A percentile compares a stretch with the other conserved stretches of the same genome.
These are phyloP conservation scores for Tricholaema leucomelas DNA, from an alignment of 2,113 vertebrate genomes.

Conservation along the genomic window DNA sequence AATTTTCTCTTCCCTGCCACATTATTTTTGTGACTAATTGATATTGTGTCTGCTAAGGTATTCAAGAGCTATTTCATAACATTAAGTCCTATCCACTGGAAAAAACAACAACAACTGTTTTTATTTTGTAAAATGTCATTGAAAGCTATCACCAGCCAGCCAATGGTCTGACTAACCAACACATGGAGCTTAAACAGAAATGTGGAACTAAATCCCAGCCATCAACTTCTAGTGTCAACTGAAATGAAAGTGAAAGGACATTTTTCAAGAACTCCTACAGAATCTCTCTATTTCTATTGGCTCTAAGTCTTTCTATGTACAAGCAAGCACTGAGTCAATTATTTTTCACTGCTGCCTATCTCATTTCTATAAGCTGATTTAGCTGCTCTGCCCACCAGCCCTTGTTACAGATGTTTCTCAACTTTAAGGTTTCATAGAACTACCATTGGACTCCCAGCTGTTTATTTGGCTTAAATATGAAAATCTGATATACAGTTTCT, in stretches of 20 bases:
- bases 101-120: neutral
- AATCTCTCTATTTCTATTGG: neutral
- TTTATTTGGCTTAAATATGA: neutral
- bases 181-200: neutral
- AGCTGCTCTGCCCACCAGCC: neutral
- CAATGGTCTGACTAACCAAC: neutral
- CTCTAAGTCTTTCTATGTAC: neutral
- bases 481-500: neutral
- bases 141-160: neutral
- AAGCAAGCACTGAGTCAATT: neutral
- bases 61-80: neutral
- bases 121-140: neutral
- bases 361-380: constrained; percentile 7
- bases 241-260: neutral
- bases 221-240: neutral
- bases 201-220: neutral
- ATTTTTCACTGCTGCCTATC: neutral
- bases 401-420: neutral
- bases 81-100: neutral
- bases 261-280: neutral
- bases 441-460: neutral
- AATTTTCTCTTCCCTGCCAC: neutral
- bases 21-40: neutral
- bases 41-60: neutral
- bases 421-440: neutral